phyloP scores from a whole-genome alignment of 1,140 invertebrate genomes.

The Drosophila ercepeae region DNA sequence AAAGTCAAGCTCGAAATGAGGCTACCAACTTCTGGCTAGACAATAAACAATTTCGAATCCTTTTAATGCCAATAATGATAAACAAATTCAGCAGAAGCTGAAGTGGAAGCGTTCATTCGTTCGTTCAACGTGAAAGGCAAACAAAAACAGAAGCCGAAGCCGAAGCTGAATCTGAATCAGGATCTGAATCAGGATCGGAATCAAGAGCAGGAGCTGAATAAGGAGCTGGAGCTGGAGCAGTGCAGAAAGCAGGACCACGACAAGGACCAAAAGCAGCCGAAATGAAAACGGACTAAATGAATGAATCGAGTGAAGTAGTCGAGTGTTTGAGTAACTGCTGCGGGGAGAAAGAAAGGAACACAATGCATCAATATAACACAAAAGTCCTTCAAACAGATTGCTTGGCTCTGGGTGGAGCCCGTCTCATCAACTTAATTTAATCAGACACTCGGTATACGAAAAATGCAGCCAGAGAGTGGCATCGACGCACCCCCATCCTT shows the following conservation, averaged over 20 bases:
- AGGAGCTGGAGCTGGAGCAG: not conserved
- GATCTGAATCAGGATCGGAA: not conserved
- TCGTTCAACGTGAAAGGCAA: conserved; percentile 62
- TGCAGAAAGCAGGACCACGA: conserved; percentile 1
- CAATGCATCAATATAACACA: conserved; percentile 79
- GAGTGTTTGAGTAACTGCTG: conserved; percentile 72
- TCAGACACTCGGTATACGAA: conserved; percentile 80
- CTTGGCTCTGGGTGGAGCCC: conserved; percentile 16
- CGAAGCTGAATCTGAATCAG: not conserved
- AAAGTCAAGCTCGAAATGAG: conserved; percentile 17
- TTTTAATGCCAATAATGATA: conserved; percentile 82
- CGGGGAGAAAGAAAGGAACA: conserved; percentile 39
- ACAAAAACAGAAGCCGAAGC: conserved; percentile 52
- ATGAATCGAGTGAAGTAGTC: conserved; percentile 67
- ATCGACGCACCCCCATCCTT: not conserved
- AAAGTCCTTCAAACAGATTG: conserved; percentile 69
- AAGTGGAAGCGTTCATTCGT: conserved; percentile 11
- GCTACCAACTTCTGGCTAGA: conserved; percentile 56
- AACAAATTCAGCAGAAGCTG: conserved; percentile 67
- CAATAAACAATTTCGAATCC: conserved; percentile 82
- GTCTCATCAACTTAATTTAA: conserved; percentile 82
- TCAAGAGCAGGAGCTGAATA: not conserved
- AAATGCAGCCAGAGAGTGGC: conserved; percentile 64
- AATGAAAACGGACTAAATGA: conserved; percentile 69
- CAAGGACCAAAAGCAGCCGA: conserved; percentile 48